Base-by-base conservation (phyloP, 1,140 invertebrate species). In the Drosophila pruinosa region DNA sequence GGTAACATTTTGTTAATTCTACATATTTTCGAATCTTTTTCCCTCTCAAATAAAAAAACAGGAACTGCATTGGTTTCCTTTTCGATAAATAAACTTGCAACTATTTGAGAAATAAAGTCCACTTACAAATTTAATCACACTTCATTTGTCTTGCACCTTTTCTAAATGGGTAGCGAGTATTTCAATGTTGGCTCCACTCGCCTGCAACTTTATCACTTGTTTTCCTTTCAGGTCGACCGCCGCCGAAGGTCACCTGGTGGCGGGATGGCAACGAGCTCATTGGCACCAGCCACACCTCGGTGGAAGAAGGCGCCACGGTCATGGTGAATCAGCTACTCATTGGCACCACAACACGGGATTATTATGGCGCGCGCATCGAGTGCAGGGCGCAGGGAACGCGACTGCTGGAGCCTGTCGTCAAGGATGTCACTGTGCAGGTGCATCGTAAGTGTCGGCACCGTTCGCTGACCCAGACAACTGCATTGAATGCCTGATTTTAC, bases 231-330 rank as follows among this genome's bases (percentile, higher is more conserved):
- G 94, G 94, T 71, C 94, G 93, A 72, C 96, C 96, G 10, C 93
- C 93, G 24, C 96, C 96, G 1, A 92, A 93, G 54, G 93, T 97
- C 24, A 96, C 94, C 5, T 97, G 96, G 96, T 97, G 95, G 95
- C 93, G 94, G 67, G 95, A 95, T 69, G 93, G 93, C 47, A 92
- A 93, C 22, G 91, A 96, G 52, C 79, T 97, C 47, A 95, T 96
- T 79, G 93, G 93, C 56, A 93, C 94, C 26, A 93, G 93, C 72
- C 95, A 95, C 88, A 93, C 92, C 22, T 92, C 93, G 2, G 90
- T 92, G 8, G 91, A 93, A 58, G 91, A 92, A 63, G 92, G 91
- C n/a, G 86, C 92, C 10, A 91, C 92, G 4, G 94, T 94, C 38
- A 94, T 94, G 43, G 93, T 95, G 47, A 96, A 95, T 91, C 94